Base-by-base conservation (phyloP, 2,113 vertebrate genomes). In the Scolopax mira region DNA sequence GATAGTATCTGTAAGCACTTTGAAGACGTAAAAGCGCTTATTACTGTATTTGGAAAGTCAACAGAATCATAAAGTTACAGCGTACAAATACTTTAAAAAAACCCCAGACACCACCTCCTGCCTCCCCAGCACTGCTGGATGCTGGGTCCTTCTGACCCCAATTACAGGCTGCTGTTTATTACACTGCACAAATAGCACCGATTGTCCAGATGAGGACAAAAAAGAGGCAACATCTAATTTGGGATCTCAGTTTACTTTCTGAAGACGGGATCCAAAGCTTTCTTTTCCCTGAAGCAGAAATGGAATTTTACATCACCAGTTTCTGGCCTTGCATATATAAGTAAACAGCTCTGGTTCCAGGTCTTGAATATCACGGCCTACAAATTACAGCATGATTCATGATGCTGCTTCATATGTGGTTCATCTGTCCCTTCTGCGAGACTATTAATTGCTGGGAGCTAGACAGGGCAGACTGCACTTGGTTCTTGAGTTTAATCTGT, bases 11-110 rank as follows among this genome's bases (percentile, higher is more conserved):
- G 39, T 15, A 31, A 75, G 61, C 13, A 51, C 88, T 94, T 75
- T 88, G 92, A 94, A 94, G 93, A 80, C 44, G 42, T 30, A 16
- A 21, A 78, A 90, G 64, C 35, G 30, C 60, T 93, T 93, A 79
- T 96, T 93, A 48, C 18, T 62, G 19, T 28, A n/a, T 30, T 46
- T 69, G 72, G 31, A 65, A 83, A 83, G 49, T n/a, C 67, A 88
- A 64, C 33, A 86, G 35, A 78, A 77, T 25, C 65, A 64, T 18
- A 44, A 74, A 81, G 60, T 84, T 74, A 72, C 19, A 66, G 30
- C 4, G 0, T 24, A 35, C 30, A 85, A 79, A 61, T 30, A 54
- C 22, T 61, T 27, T 14, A 42, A 64, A 65, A 80, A 80, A 41
- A 27, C 7, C 7, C 39, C 55, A 88, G 74, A 60, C 62, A 69